Evolutionary conservation across 2,888 invertebrate species (phyloP).

Genomic region (Deilephila elpenor): DNA sequence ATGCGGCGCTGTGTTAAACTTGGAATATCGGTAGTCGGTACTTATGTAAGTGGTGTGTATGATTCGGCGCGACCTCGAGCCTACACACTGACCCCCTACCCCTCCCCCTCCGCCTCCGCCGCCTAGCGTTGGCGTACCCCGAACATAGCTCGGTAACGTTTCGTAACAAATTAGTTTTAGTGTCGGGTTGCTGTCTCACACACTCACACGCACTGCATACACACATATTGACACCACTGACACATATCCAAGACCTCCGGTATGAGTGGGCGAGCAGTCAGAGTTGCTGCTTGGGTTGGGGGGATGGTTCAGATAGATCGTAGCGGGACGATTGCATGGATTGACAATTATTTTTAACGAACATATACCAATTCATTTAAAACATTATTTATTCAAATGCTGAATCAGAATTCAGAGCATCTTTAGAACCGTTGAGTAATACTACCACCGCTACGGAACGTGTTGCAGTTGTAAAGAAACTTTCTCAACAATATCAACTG

Average conservation of each 20-base stretch:
- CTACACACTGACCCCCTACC: not conserved
- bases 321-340: too few relatives aligned
- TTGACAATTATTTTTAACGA: too few relatives aligned
- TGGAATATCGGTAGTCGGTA: not conserved
- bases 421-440: too few relatives aligned
- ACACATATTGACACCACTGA: not conserved
- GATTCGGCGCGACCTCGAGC: not conserved
- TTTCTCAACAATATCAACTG: too few relatives aligned
- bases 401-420: too few relatives aligned
- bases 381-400: too few relatives aligned
- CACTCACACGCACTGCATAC: not conserved
- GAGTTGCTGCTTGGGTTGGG: too few relatives aligned
- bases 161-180: not conserved
- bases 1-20: not conserved
- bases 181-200: constrained; percentile 6
- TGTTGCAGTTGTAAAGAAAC: too few relatives aligned
- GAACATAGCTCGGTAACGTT: not conserved
- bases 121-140: not conserved
- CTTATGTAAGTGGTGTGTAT: not conserved
- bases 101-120: not conserved
- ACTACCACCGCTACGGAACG: too few relatives aligned
- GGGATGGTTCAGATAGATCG: too few relatives aligned
- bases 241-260: not conserved
- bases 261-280: not conserved
- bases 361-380: too few relatives aligned